Conservation (phyloP, 2,113 vertebrate species). For the Panthera uncia region DNA sequence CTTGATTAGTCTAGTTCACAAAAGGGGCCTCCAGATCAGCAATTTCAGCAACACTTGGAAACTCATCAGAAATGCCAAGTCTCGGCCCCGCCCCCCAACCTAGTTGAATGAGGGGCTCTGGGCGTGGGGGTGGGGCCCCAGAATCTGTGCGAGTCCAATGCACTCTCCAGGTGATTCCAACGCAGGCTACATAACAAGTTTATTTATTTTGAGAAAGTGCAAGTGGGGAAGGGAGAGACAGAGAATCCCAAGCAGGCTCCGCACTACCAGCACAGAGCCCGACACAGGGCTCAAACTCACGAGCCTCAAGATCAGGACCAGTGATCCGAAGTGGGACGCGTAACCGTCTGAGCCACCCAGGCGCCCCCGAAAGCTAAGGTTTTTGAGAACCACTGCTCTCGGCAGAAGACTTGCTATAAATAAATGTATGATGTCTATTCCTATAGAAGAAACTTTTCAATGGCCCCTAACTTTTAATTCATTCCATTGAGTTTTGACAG, state of each 20-base stretch:
- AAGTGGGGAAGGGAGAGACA: no score
- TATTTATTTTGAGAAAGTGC: no score
- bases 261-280: no score
- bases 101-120: not conserved
- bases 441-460: not conserved
- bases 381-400: not conserved
- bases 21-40: not conserved
- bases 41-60: not conserved
- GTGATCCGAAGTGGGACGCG: no score
- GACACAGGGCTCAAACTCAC: no score
- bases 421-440: not conserved
- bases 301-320: no score
- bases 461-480: not conserved
- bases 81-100: not conserved
- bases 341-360: no score
- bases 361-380: not conserved
- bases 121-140: fast-evolving
- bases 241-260: no score
- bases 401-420: not conserved
- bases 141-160: not conserved
- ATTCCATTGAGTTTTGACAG: not conserved
- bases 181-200: no score
- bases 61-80: not conserved
- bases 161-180: not conserved
- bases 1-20: not conserved